Base-by-base conservation (phyloP, 2,888 invertebrate species). In the Tenthredo scrophulariae region DNA sequence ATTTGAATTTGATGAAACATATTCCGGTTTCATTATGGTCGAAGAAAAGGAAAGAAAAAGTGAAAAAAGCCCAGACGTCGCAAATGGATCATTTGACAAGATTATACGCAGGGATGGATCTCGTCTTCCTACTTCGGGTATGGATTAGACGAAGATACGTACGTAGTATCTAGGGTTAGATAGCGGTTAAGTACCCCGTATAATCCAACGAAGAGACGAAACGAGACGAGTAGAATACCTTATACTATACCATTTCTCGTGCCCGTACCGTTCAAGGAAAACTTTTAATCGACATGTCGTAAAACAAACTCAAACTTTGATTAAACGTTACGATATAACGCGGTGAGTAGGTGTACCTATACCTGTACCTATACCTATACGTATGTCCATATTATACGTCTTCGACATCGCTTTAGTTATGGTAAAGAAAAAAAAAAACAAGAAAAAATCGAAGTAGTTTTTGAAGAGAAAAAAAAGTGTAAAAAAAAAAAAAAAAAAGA, bases 281-380 rank as follows among this genome's bases (percentile, higher is more conserved):
- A 83, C 83, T 83, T 83, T 83, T 83, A 83, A 83, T 83, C 65
- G 83, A 83, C 83, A 50, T 83, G 43, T 83, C 83, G 83, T 83
- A 83, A 83, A 83, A 67, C 83, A 83, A 70, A 70, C 70, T 83
- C 62, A 50, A 83, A 83, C 67, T 83, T 83, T 83, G 83, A 83
- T 83, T 83, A 83, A 83, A 83, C 62, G 83, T 15, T 46, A 29
- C 46, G 77, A 77, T 77, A 77, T 50, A 80, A 18, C 37, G 13
- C 33, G 13, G 15, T 22, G 22, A n/a, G 43, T 74, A 26, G 72
- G 43, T 40, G 33, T 72, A 33, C 2, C 4, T 40, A 18, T 6
- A 18, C 15, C 15, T 54, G 2, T 62, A 62, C 6, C 0, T 22
- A 22, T 26, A 62, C 26, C 22, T 58, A 22, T 58, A 58, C 46